Evolutionary conservation across 2,888 invertebrate genomes (phyloP).

Genomic region (Tenodera sinensis): DNA sequence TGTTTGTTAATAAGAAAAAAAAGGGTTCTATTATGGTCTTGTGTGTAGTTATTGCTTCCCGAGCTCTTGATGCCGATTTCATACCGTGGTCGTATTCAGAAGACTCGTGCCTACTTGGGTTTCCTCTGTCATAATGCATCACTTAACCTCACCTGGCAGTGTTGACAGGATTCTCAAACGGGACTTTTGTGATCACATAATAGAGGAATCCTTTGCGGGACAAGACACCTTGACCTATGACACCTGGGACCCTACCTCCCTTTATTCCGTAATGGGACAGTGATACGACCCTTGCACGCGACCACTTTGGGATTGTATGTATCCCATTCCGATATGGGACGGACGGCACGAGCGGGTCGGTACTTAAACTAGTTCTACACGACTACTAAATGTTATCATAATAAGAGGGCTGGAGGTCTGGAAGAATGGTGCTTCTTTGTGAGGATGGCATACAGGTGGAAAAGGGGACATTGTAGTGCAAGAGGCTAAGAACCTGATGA

Average conservation of each 20-base stretch:
- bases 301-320: neutral
- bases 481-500: too few species aligned
- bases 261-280: neutral
- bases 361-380: neutral
- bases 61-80: neutral
- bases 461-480: too few species aligned
- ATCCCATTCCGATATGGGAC: neutral
- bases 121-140: neutral
- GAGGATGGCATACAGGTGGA: too few species aligned
- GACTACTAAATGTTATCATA: neutral
- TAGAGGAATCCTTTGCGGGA: neutral
- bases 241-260: neutral
- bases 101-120: neutral
- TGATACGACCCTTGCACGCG: neutral
- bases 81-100: neutral
- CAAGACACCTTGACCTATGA: neutral
- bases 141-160: neutral
- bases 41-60: too few species aligned
- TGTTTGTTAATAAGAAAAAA: too few species aligned
- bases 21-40: too few species aligned
- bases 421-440: too few species aligned
- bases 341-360: neutral
- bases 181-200: neutral
- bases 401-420: too few species aligned
- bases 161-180: neutral